phyloP scores from a whole-genome alignment of 2,113 vertebrate species.

The Lonchura striata region DNA sequence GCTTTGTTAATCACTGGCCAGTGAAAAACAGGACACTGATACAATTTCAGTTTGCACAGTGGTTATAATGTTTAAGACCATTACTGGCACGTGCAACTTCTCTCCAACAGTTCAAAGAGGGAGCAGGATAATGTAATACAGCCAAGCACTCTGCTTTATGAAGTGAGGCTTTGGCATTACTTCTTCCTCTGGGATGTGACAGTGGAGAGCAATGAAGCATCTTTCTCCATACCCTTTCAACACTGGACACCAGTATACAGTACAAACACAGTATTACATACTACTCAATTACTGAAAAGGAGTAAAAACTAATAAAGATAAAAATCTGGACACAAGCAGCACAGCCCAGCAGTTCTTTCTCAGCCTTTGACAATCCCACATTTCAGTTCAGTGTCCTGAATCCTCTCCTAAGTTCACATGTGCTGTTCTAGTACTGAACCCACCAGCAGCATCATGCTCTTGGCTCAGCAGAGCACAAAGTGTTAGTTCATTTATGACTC shows the following conservation, averaged over 20 bases:
- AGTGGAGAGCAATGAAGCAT: no score
- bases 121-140: neutral
- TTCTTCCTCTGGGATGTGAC: no score
- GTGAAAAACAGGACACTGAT: neutral
- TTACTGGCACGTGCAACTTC: neutral
- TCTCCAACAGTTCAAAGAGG: neutral
- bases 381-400: neutral
- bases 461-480: neutral
- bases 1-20: neutral
- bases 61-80: neutral
- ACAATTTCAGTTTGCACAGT: neutral
- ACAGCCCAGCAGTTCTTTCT: neutral
- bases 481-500: neutral
- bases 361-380: neutral
- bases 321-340: neutral
- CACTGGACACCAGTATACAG: neutral
- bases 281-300: neutral
- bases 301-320: neutral
- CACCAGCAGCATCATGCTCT: neutral
- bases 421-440: neutral
- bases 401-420: neutral
- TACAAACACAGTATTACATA: neutral
- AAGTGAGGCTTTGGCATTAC: no score
- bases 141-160: neutral
- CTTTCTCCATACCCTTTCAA: neutral